These are phyloP conservation scores for Linyphia triangularis DNA, from an alignment of 2,888 invertebrate species.

Conservation along the genomic window DNA sequence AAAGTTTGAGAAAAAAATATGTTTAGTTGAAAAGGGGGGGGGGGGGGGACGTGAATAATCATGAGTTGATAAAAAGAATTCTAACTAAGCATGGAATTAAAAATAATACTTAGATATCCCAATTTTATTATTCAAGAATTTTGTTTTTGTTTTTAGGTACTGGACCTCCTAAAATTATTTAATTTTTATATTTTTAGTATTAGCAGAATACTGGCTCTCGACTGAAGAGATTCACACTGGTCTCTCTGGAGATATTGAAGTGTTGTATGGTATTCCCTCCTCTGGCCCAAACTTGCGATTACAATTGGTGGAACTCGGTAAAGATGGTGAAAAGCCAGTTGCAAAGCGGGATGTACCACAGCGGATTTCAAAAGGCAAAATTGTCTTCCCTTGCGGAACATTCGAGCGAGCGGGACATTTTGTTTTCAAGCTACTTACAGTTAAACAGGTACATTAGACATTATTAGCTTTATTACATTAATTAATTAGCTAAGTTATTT, in stretches of 20 bases:
- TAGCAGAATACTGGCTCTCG: slow-evolving; percentile 62
- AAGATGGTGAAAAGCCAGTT: slow-evolving; percentile 44
- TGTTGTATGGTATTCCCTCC: slow-evolving; percentile 52
- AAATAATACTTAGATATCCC: no score
- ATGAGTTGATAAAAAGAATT: no score
- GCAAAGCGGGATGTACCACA: slow-evolving; percentile 69
- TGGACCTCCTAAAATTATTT: no score
- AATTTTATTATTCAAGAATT: no score
- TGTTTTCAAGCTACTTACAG: slow-evolving; percentile 56
- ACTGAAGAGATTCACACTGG: slow-evolving; percentile 40
- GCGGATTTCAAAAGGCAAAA: slow-evolving; percentile 51
- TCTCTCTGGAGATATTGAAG: slow-evolving; percentile 59
- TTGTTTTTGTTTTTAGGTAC: no score
- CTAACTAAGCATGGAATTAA: no score
- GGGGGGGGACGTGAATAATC: no score
- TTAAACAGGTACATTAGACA: slow-evolving; percentile 40
- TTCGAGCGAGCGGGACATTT: slow-evolving; percentile 62
- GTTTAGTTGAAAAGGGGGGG: no score
- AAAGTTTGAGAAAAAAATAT: no score
- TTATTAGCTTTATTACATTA: no score
- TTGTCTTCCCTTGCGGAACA: slow-evolving; percentile 68
- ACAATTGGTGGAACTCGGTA: slow-evolving; percentile 33
- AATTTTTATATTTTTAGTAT: slow-evolving; percentile 36
- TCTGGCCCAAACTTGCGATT: slow-evolving; percentile 42
- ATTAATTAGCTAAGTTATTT: no score